A percentile compares a stretch with the other conserved stretches of the same genome.
Evolutionary conservation across 2,888 invertebrate species (phyloP).

Genomic region (Chaitophorus viminalis): DNA sequence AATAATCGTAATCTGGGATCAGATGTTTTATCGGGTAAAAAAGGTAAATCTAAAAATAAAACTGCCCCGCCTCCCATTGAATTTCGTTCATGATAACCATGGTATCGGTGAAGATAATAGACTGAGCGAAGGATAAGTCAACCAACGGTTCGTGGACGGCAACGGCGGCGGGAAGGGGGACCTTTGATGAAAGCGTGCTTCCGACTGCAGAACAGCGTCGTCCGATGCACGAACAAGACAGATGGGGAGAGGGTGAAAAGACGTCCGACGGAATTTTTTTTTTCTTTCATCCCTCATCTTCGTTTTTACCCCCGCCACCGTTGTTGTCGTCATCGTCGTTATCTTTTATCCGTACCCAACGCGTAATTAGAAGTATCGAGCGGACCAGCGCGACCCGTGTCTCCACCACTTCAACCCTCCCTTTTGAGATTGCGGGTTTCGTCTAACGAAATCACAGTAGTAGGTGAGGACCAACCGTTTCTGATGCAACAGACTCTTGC

Average conservation of each 20-base stretch:
- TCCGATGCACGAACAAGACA: neutral
- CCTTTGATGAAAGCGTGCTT: neutral
- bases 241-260: neutral
- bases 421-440: too few relatives aligned
- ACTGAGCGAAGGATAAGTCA: too few relatives aligned
- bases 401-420: too few relatives aligned
- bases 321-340: too few relatives aligned
- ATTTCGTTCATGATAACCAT: too few relatives aligned
- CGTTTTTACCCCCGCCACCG: neutral
- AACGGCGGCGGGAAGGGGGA: neutral
- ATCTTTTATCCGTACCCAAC: neutral
- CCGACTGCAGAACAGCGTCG: neutral
- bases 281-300: neutral
- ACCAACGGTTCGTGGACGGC: neutral
- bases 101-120: neutral
- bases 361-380: constrained; percentile 33
- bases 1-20: too few relatives aligned
- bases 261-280: neutral
- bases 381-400: too few relatives aligned
- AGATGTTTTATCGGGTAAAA: too few relatives aligned
- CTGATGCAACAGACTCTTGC: too few relatives aligned
- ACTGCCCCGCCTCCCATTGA: too few relatives aligned
- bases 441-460: too few relatives aligned
- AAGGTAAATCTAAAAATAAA: too few relatives aligned
- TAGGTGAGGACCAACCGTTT: neutral